Evolutionary conservation across 2,888 invertebrate species (phyloP).

Genomic region (Standfussiana lucernea): DNA sequence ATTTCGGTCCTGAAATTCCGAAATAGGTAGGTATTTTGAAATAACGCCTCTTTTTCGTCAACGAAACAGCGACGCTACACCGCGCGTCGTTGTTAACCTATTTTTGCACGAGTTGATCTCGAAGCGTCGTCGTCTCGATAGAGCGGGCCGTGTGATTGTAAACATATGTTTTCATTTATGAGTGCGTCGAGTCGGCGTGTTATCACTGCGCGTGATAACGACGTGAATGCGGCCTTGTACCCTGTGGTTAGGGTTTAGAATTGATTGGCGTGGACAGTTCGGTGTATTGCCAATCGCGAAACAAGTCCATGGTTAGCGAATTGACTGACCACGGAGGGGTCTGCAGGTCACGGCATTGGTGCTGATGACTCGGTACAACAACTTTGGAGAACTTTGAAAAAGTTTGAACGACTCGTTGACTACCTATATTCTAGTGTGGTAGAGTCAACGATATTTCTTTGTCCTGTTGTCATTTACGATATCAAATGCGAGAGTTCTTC

Average conservation of each 20-base stretch:
- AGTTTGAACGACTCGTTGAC: constrained; percentile 22
- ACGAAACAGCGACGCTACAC: constrained; percentile 69
- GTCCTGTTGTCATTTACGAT: neutral
- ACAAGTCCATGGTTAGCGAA: constrained; percentile 85
- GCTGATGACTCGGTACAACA: constrained; percentile 61
- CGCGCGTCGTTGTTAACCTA: constrained; percentile 60
- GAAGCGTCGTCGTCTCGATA: constrained; percentile 60
- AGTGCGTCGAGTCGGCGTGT: constrained; percentile 77
- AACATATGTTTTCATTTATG: constrained; percentile 78
- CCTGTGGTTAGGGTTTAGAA: constrained; percentile 74
- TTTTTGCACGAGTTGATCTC: constrained; percentile 65
- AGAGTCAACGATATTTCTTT: neutral
- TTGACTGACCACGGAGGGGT: constrained; percentile 78
- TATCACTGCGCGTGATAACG: constrained; percentile 87
- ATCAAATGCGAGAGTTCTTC: neutral
- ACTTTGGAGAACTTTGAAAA: constrained; percentile 45
- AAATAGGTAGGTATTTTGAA: constrained; percentile 90
- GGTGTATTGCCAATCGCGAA: constrained; percentile 76
- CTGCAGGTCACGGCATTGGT: constrained; percentile 80
- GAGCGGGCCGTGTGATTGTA: constrained; percentile 65
- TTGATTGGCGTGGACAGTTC: constrained; percentile 65
- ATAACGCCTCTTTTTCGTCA: constrained; percentile 88
- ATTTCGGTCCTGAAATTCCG: constrained; percentile 91
- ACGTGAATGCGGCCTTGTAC: constrained; percentile 76
- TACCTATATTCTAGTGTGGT: constrained; percentile 9